Conservation (phyloP, 2,113 vertebrate genomes). For the Thomomys bottae region DNA sequence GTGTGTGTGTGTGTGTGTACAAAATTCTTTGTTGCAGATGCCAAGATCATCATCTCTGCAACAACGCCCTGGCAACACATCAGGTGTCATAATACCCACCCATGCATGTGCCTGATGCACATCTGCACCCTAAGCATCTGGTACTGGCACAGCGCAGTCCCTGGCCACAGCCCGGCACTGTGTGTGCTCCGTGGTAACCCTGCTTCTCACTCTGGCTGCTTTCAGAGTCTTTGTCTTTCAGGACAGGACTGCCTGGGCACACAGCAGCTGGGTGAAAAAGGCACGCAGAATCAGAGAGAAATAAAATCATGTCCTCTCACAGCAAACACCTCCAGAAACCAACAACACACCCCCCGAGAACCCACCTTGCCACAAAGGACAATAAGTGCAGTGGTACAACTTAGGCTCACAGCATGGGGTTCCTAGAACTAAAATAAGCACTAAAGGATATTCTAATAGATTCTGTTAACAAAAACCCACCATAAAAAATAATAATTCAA, state of each 20-base stretch:
- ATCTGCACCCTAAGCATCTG: background rate
- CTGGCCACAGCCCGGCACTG: background rate
- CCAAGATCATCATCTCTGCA: no score
- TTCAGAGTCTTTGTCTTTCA: background rate
- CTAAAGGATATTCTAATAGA: background rate
- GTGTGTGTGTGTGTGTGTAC: no score
- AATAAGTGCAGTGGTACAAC: background rate
- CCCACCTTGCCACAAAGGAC: background rate
- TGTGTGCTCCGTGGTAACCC: background rate
- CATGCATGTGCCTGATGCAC: background rate
- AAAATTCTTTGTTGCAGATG: no score
- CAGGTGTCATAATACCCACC: background rate
- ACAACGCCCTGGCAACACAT: no score
- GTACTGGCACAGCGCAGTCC: background rate
- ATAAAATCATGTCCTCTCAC: background rate
- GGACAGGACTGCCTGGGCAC: background rate
- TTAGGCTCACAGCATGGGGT: background rate
- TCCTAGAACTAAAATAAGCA: background rate
- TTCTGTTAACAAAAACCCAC: background rate
- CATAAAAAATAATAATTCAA: constrained; percentile 30
- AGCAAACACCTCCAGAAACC: background rate
- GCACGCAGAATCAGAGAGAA: background rate
- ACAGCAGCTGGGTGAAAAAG: background rate
- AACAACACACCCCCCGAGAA: background rate
- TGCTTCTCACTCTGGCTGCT: background rate